A percentile compares a stretch with the other conserved stretches of the same genome.
phyloP scores from a whole-genome alignment of 2,888 invertebrate genomes.

The Lasioglossum oenotherae region DNA sequence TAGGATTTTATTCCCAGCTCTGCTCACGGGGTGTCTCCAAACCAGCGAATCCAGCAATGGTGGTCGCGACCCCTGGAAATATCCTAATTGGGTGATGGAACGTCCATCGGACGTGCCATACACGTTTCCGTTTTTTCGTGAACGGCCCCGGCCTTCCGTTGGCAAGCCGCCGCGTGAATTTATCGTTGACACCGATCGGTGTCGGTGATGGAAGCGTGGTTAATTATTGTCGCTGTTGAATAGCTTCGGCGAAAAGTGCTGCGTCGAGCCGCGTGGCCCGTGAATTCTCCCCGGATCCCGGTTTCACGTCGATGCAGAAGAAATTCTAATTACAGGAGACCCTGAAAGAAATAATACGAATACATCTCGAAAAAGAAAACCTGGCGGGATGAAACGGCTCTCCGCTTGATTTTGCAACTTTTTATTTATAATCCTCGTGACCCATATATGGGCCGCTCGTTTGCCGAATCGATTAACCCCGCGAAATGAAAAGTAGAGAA shows the following conservation, averaged over 20 bases:
- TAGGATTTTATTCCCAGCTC: not conserved
- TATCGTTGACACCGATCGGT: constrained; percentile 32
- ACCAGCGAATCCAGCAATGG: not conserved
- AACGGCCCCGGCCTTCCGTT: not conserved
- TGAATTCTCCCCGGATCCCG: constrained; percentile 13
- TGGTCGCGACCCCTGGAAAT: constrained; percentile 6
- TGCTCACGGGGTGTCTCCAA: not conserved
- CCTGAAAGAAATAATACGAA: not conserved
- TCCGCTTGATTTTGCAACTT: constrained; percentile 14
- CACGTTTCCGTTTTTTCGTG: not conserved
- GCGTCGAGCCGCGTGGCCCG: constrained; percentile 31
- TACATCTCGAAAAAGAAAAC: not conserved
- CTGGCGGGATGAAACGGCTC: not conserved
- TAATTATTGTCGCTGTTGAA: constrained; percentile 40
- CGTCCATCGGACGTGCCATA: not conserved
- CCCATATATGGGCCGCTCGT: constrained; percentile 2
- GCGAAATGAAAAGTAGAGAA: not conserved
- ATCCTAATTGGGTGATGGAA: not conserved
- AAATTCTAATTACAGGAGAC: not conserved
- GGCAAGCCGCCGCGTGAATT: constrained; percentile 6
- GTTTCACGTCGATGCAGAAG: not conserved
- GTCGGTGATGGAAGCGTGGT: constrained; percentile 9
- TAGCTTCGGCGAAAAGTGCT: constrained; percentile 29
- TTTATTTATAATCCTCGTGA: constrained; percentile 5
- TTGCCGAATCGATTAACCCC: not conserved